phyloP scores from a whole-genome alignment of 2,113 vertebrate species.

The Pterocles orientalis region DNA sequence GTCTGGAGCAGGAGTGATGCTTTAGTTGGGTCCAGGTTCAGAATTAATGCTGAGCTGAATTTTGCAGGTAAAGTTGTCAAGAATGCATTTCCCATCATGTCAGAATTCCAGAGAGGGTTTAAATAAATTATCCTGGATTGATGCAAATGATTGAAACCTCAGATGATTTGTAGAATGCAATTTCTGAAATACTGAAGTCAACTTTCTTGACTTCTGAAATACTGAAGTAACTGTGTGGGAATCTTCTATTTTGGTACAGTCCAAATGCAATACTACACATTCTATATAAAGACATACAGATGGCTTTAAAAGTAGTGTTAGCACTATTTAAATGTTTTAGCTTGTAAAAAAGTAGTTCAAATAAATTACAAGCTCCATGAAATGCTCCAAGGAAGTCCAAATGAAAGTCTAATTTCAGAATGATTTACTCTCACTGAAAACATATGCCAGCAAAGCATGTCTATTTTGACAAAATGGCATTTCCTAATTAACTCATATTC shows the following conservation, averaged over 20 bases:
- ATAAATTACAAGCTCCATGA: neutral
- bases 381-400: neutral
- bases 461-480: neutral
- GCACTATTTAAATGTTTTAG: neutral
- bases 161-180: neutral
- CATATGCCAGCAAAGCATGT: neutral
- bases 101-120: neutral
- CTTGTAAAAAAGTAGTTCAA: neutral
- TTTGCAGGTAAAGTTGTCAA: neutral
- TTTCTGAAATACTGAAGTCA: too few species aligned
- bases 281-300: neutral
- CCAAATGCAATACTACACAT: neutral
- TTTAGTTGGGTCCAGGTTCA: neutral
- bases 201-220: constrained; percentile 7
- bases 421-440: neutral
- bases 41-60: neutral
- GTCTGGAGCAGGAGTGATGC: neutral
- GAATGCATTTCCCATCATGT: neutral
- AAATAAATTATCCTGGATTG: neutral
- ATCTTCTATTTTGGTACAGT: neutral
- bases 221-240: neutral
- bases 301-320: neutral
- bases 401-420: constrained; percentile 5
- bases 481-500: neutral
- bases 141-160: neutral